These are phyloP conservation scores for Etheostoma perlongum DNA, from an alignment of 2,797 vertebrate species.

Conservation along the genomic window DNA sequence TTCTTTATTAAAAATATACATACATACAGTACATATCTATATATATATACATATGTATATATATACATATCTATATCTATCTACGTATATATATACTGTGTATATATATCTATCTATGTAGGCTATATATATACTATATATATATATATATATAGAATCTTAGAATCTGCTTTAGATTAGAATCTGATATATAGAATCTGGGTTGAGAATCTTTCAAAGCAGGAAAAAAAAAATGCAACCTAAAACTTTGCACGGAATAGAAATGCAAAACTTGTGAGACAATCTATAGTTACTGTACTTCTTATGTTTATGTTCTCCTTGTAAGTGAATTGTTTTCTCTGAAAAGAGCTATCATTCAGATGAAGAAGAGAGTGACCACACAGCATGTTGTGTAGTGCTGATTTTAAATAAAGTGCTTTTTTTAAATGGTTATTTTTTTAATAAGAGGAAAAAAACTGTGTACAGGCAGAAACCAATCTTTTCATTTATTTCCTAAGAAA, in stretches of 20 bases:
- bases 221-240: not conserved
- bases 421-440: not conserved
- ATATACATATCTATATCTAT: no score
- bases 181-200: no score
- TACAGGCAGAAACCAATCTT: not conserved
- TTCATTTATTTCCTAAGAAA: conserved; percentile 6
- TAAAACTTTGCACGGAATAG: conserved; percentile 29
- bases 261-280: conserved; percentile 16
- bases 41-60: no score
- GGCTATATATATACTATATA: no score
- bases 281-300: not conserved
- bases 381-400: not conserved
- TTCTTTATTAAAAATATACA: no score
- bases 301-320: conserved; percentile 24
- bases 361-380: conserved; percentile 30
- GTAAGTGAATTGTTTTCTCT: conserved; percentile 6
- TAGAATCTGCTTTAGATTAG: no score
- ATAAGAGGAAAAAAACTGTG: not conserved
- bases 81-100: no score
- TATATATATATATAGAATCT: no score
- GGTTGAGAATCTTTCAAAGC: conserved; percentile 17
- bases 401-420: not conserved
- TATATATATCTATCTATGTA: no score
- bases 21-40: no score
- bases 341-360: conserved; percentile 31